Conservation (phyloP, 2,113 vertebrate species). For the Erythrocercus mccallii region DNA sequence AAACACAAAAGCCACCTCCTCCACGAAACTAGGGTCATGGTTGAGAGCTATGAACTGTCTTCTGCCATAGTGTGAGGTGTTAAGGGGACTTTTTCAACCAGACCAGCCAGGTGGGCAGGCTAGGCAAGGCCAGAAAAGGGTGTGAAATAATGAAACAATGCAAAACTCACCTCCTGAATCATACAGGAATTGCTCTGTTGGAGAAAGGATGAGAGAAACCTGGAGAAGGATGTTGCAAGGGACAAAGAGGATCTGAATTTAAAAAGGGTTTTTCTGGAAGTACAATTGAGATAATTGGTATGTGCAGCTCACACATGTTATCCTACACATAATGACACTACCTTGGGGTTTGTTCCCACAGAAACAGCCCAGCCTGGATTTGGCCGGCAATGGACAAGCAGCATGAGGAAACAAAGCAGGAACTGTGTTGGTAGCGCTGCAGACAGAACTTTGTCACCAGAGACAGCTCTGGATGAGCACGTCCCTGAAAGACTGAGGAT, state of each 20-base stretch:
- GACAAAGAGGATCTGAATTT: background rate
- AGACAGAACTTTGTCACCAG: background rate
- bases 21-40: background rate
- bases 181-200: background rate
- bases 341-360: background rate
- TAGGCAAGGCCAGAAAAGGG: background rate
- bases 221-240: background rate
- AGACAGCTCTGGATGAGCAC: slow-evolving; percentile 22
- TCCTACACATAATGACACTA: background rate
- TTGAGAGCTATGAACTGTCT: background rate
- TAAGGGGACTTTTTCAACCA: background rate
- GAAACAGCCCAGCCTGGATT: background rate
- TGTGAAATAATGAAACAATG: background rate
- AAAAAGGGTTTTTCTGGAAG: background rate
- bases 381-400: background rate
- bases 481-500: background rate
- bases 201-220: background rate
- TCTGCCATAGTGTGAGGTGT: background rate
- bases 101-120: background rate
- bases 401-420: background rate
- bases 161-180: background rate
- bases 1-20: background rate
- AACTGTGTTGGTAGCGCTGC: slow-evolving; percentile 10
- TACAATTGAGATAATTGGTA: background rate
- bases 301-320: background rate